These are phyloP conservation scores for Tetramorium bicarinatum DNA, from an alignment of 2,888 invertebrate genomes.

Conservation along the genomic window DNA sequence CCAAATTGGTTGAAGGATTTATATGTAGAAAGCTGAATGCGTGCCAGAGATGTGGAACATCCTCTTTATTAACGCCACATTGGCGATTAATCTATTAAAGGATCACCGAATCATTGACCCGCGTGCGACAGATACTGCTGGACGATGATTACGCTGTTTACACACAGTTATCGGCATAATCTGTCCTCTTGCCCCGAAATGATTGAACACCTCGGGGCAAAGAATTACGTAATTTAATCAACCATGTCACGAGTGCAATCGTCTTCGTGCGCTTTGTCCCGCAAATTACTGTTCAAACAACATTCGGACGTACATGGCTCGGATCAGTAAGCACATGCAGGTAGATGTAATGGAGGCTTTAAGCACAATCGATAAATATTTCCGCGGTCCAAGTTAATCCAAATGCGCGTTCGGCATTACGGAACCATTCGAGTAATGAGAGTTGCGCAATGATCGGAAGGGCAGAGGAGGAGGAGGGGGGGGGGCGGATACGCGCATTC, in stretches of 20 bases:
- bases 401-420: conserved; percentile 24
- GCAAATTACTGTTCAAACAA: conserved; percentile 7
- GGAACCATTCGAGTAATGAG: conserved; percentile 29
- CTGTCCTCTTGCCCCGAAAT: neutral
- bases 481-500: conserved; percentile 15
- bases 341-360: neutral
- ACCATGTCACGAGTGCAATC: neutral
- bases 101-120: conserved; percentile 15
- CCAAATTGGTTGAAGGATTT: neutral
- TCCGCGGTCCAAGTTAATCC: conserved; percentile 40
- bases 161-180: neutral
- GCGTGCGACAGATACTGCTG: neutral
- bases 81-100: conserved; percentile 27
- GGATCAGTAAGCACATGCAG: conserved; percentile 12
- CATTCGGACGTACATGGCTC: conserved; percentile 12
- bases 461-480: neutral
- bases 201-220: neutral
- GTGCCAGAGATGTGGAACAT: neutral
- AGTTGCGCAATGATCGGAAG: conserved; percentile 42
- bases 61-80: neutral
- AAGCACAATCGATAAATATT: conserved; percentile 44
- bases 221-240: conserved; percentile 22
- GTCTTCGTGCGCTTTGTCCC: conserved; percentile 1
- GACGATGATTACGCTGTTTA: conserved; percentile 11
- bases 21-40: neutral